phyloP scores from a whole-genome alignment of 2,113 vertebrate genomes.

The Oenanthe melanoleuca region DNA sequence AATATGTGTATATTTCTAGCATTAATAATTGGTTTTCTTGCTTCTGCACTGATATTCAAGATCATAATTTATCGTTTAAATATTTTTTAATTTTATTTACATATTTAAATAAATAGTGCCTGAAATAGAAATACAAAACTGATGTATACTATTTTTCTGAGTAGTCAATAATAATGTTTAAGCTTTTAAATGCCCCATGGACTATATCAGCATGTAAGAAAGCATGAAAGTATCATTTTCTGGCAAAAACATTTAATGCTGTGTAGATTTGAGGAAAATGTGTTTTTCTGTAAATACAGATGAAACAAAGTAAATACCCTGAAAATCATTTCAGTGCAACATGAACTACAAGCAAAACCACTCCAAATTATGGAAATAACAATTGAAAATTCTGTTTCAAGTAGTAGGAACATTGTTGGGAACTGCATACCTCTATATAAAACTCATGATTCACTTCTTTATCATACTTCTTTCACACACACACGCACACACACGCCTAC shows the following conservation, averaged over 20 bases:
- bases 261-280: neutral
- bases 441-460: neutral
- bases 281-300: neutral
- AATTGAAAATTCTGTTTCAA: neutral
- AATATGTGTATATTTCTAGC: neutral
- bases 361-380: neutral
- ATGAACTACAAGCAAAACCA: neutral
- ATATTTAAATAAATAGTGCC: neutral
- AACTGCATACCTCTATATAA: neutral
- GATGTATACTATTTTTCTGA: neutral
- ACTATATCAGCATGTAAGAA: neutral
- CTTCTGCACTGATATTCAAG: neutral
- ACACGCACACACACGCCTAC: accelerated
- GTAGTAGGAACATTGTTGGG: neutral
- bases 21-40: neutral
- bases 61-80: neutral
- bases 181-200: neutral
- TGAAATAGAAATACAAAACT: neutral
- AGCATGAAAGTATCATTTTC: neutral
- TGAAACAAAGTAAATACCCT: neutral
- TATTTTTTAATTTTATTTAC: neutral
- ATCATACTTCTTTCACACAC: neutral
- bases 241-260: neutral
- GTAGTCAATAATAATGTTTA: neutral
- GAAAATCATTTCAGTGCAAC: neutral